Percentiles rank a stretch among this genome's conserved stretches.
These are phyloP conservation scores for Parnassius smintheus DNA, from an alignment of 2,888 invertebrate species.

Conservation along the genomic window DNA sequence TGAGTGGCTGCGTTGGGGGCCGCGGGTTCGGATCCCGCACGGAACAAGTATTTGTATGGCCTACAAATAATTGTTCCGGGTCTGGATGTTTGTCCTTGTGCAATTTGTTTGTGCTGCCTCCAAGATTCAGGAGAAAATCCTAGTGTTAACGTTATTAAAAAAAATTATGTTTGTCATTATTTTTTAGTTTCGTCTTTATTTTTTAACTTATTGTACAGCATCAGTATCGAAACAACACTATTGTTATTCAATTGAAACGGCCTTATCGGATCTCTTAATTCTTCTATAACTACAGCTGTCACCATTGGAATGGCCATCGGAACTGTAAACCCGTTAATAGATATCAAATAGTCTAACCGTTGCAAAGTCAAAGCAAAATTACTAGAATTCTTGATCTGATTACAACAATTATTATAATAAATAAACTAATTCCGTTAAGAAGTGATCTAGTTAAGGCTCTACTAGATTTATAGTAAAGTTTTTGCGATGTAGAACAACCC, in stretches of 20 bases:
- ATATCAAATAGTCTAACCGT: conserved; percentile 38
- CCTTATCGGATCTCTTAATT: conserved; percentile 50
- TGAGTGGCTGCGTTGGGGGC: too few species aligned
- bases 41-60: too few species aligned
- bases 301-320: conserved; percentile 58
- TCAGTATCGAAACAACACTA: conserved; percentile 48
- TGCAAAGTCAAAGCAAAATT: conserved; percentile 46
- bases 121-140: too few species aligned
- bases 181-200: too few species aligned
- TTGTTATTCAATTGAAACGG: conserved; percentile 47
- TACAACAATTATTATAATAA: conserved; percentile 42
- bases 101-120: too few species aligned
- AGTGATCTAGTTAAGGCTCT: conserved; percentile 21
- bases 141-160: too few species aligned
- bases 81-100: too few species aligned
- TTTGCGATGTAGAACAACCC: conserved; percentile 23
- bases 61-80: too few species aligned
- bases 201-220: too few species aligned
- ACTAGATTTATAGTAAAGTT: conserved; percentile 25
- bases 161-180: too few species aligned
- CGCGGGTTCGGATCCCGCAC: too few species aligned
- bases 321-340: conserved; percentile 50
- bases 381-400: conserved; percentile 40
- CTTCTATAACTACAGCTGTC: conserved; percentile 51
- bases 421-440: conserved; percentile 36